These are phyloP conservation scores for Orchesella flavescens DNA, from an alignment of 2,888 invertebrate genomes.

Conservation along the genomic window DNA sequence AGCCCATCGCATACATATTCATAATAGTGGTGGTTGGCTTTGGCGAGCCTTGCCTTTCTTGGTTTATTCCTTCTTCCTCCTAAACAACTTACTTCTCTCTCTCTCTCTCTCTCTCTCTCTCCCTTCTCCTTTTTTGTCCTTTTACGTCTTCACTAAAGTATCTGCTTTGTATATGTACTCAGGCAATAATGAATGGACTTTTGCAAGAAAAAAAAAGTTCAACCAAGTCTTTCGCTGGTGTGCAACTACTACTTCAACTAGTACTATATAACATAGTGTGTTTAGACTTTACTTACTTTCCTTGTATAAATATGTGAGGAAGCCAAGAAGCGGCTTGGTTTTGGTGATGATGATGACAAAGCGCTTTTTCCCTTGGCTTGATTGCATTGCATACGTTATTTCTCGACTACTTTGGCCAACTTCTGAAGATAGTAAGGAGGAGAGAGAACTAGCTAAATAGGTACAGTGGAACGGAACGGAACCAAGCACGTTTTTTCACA, in stretches of 20 bases:
- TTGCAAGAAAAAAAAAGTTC: constrained; percentile 6
- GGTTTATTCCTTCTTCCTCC: background rate
- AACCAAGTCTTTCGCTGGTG: no score
- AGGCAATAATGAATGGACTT: constrained; percentile 46
- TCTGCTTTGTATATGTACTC: constrained; percentile 8
- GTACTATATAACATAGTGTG: no score
- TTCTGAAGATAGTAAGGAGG: no score
- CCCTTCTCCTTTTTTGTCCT: constrained; percentile 5
- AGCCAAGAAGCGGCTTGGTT: constrained; percentile 39
- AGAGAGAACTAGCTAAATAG: no score
- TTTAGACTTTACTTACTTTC: background rate
- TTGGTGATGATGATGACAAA: constrained; percentile 55
- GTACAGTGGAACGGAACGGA: no score
- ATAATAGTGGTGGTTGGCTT: no score
- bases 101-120: no score
- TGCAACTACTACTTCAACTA: no score
- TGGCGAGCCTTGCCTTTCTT: background rate
- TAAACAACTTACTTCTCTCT: constrained; percentile 31
- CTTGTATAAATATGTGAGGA: constrained; percentile 35
- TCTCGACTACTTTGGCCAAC: background rate
- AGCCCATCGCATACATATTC: no score
- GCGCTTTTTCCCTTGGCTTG: constrained; percentile 50
- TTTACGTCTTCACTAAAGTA: background rate
- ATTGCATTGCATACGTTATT: constrained; percentile 33
- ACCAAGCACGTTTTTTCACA: no score